Percentiles rank a stretch among this genome's conserved stretches.
Conservation (phyloP, 2,797 vertebrate species). For the Siniperca undulata region DNA sequence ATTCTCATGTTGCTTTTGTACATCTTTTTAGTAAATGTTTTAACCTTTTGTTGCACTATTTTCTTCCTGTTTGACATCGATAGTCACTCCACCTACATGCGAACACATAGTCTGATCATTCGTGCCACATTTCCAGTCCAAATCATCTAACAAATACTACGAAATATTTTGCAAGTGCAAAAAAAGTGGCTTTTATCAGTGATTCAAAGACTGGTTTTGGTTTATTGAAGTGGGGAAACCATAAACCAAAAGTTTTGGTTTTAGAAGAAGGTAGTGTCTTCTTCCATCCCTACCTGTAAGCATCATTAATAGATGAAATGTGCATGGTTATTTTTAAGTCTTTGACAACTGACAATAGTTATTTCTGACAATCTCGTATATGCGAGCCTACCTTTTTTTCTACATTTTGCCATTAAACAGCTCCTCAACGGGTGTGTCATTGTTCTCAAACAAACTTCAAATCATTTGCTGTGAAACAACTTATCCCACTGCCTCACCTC, state of each 20-base stretch:
- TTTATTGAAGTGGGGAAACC: background rate
- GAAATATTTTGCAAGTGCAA: background rate
- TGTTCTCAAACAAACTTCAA: background rate
- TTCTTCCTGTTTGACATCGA: background rate
- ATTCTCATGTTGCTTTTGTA: background rate
- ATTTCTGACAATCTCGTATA: background rate
- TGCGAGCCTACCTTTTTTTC: background rate
- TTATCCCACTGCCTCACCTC: background rate
- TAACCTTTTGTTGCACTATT: background rate
- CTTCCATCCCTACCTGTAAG: background rate
- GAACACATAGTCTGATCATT: background rate
- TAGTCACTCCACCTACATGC: background rate
- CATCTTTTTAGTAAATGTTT: background rate
- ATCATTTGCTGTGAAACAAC: background rate
- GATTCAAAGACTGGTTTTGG: background rate
- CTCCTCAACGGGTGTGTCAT: background rate
- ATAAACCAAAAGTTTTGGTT: background rate
- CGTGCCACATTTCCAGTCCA: background rate
- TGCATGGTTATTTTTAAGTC: background rate
- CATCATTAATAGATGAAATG: background rate
- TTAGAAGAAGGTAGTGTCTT: background rate
- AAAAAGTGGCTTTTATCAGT: no score
- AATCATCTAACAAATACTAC: background rate
- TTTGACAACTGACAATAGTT: background rate
- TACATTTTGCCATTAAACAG: background rate